phyloP scores from a whole-genome alignment of 1,140 invertebrate species.

The Aphelenchoides fujianensis region DNA sequence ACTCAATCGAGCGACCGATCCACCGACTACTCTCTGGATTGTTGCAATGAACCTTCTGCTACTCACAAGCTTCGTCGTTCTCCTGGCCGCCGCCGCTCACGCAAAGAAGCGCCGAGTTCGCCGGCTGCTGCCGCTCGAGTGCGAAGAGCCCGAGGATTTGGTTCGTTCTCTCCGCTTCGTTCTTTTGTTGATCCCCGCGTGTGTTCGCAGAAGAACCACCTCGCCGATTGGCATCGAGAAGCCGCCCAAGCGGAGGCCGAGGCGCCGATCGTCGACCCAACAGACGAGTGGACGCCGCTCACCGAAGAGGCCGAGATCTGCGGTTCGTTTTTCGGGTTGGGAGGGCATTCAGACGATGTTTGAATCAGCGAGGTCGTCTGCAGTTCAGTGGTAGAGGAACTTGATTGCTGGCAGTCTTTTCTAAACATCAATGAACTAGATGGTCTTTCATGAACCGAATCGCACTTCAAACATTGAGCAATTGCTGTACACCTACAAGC shows the following conservation, averaged over 20 bases:
- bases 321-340: too few relatives aligned
- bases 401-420: too few relatives aligned
- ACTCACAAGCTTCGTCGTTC: neutral
- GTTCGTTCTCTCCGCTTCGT: neutral
- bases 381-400: too few relatives aligned
- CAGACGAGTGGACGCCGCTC: slow-evolving; percentile 8
- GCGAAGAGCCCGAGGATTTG: slow-evolving; percentile 1
- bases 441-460: too few relatives aligned
- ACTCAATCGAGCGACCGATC: neutral
- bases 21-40: neutral
- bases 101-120: neutral
- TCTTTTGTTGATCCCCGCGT: neutral
- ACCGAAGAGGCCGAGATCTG: slow-evolving; percentile 9
- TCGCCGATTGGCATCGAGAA: slow-evolving; percentile 10
- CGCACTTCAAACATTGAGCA: too few relatives aligned
- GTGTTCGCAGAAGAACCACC: neutral
- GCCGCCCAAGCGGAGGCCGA: neutral
- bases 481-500: too few relatives aligned
- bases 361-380: too few relatives aligned
- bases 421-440: too few relatives aligned
- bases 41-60: neutral
- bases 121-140: neutral
- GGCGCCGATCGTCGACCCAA: neutral
- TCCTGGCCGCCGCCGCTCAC: neutral
- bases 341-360: too few relatives aligned